Base-by-base conservation (phyloP, 2,797 vertebrate genomes). In the Gobio occitaniae region DNA sequence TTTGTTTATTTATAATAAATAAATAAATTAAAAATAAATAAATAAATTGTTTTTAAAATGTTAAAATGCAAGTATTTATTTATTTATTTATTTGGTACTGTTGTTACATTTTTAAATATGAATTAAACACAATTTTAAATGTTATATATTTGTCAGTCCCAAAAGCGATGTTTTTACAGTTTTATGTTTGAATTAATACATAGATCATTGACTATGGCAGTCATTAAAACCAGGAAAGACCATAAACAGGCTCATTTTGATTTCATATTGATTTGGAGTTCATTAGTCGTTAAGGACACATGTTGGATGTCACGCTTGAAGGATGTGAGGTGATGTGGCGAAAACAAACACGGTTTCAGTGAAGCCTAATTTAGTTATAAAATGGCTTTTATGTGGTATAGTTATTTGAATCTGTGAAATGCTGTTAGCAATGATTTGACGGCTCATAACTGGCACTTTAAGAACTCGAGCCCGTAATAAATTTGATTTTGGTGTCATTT, bases 401-500 rank as follows among this genome's bases (percentile, higher is more conserved):
- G 50, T 71, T 19, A 32, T 16, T 59, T 77, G 19, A 47, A 82
- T 70, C 63, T 32, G 44, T 0, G 17, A 32, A 66, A 48, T 19
- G 36, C 6, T 41, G 19, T 80, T 54, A 25, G 19, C 32, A 7
- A 41, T 44, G 54, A 66, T 71, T 17, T 59, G 50, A 29, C 8
- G 4, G 8, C 50, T 69, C 19, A 41, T 41, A 77, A 56, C 12
- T 54, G 63, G 13, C 65, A 17, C 32, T 66, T 68, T 16, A 76
- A 54, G 50, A 3, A 76, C 16, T 41, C 36, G 7, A 59, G 19
- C 36, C 52, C 19, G 41, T 80, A 12, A 29, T 50, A 44, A 25
- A 78, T 81, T 87, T 80, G 48, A 71, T 59, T 52, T 32, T 71
- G 52, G 16, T 83, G 80, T 82, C 80, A 78, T 87, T 78, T 86